Evolutionary conservation across 2,113 vertebrate genomes (phyloP).

Genomic region (Athene cunicularia): DNA sequence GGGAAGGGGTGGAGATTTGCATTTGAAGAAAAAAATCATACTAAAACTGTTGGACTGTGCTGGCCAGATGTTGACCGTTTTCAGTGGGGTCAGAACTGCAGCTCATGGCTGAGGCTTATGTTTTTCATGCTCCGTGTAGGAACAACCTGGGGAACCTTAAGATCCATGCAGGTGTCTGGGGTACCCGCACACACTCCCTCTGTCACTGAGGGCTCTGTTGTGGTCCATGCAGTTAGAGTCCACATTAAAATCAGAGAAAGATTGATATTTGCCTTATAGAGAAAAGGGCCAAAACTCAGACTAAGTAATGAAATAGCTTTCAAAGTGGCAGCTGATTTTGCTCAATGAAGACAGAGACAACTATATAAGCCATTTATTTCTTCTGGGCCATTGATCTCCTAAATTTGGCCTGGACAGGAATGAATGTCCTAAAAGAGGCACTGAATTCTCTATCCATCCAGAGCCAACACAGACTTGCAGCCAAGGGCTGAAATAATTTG

Average conservation of each 20-base stretch:
- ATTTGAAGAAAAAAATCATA: neutral
- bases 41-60: neutral
- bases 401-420: neutral
- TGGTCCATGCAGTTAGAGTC: neutral
- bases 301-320: neutral
- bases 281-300: neutral
- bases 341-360: neutral
- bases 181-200: neutral
- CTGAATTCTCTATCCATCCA: neutral
- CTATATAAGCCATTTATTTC: slow-evolving; percentile 36
- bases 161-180: neutral
- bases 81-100: neutral
- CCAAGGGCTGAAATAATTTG: slow-evolving; percentile 1
- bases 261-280: neutral
- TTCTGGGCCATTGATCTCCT: slow-evolving; percentile 2
- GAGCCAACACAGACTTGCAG: neutral
- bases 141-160: neutral
- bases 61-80: neutral
- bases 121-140: neutral
- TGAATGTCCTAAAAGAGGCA: neutral
- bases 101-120: neutral
- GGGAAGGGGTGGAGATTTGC: neutral
- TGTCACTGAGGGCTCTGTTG: neutral
- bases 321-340: neutral
- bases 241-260: neutral